These are phyloP conservation scores for Vireo griseus DNA, from an alignment of 2,797 vertebrate genomes.

Conservation along the genomic window DNA sequence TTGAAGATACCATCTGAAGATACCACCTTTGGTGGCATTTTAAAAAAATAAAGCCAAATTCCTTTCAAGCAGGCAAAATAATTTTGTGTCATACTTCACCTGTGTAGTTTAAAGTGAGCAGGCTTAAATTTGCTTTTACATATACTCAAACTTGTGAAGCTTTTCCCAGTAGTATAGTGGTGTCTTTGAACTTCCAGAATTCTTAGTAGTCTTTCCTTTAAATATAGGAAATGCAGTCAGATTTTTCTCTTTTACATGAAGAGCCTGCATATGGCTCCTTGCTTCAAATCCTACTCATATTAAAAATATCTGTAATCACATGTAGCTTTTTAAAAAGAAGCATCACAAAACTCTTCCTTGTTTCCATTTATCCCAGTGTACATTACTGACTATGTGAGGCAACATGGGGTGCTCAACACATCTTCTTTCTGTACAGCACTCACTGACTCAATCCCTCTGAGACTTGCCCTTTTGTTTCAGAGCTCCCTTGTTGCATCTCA, in stretches of 20 bases:
- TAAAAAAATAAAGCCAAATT: neutral
- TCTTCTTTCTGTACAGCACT: neutral
- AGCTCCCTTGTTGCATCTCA: neutral
- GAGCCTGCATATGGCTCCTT: neutral
- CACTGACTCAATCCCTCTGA: neutral
- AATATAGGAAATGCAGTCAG: neutral
- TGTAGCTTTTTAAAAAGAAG: neutral
- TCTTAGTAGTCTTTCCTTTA: neutral
- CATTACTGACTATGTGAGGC: rapidly evolving
- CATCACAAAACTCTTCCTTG: neutral
- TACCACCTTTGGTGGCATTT: neutral
- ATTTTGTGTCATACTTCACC: neutral
- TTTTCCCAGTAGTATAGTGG: neutral
- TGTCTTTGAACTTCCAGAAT: neutral
- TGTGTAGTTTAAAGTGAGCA: neutral
- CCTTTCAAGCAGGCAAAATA: neutral
- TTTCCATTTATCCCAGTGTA: neutral
- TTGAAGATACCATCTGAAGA: neutral
- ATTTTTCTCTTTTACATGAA: neutral
- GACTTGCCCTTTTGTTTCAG: neutral
- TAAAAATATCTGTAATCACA: neutral
- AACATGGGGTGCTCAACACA: rapidly evolving
- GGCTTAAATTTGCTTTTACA: neutral
- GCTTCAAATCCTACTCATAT: neutral
- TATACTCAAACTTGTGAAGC: neutral